A percentile compares a stretch with the other conserved stretches of the same genome.
These are phyloP conservation scores for Punctoribates punctum DNA, from an alignment of 2,888 invertebrate genomes.

Conservation along the genomic window DNA sequence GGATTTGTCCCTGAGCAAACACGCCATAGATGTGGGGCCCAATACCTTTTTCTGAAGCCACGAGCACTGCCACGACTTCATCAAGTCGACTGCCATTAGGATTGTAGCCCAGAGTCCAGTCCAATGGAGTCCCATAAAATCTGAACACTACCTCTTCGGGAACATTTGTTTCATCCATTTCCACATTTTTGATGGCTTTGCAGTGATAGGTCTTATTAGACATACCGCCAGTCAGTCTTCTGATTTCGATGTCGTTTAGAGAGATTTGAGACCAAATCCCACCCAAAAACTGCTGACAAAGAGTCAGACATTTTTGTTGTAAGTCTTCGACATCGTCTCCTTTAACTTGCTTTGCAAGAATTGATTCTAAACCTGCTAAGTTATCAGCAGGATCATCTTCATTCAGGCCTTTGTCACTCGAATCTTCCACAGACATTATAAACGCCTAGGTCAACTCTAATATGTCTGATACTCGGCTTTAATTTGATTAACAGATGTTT, in stretches of 20 bases:
- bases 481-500: too few relatives aligned
- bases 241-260: too few relatives aligned
- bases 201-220: slow-evolving; percentile 28
- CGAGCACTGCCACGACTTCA: background rate
- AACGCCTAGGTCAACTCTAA: too few relatives aligned
- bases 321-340: too few relatives aligned
- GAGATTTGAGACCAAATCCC: background rate
- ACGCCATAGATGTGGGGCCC: slow-evolving; percentile 92
- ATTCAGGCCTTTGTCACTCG: too few relatives aligned
- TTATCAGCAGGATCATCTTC: too few relatives aligned
- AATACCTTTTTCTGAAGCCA: slow-evolving; percentile 54
- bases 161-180: background rate
- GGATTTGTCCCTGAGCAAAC: slow-evolving; percentile 90
- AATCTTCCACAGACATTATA: too few relatives aligned
- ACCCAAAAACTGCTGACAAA: background rate
- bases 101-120: background rate
- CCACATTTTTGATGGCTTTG: background rate
- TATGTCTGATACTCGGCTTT: too few relatives aligned
- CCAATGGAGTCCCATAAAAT: background rate
- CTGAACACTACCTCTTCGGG: slow-evolving; percentile 24
- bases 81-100: background rate
- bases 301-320: background rate
- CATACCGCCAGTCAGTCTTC: too few relatives aligned
- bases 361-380: too few relatives aligned
- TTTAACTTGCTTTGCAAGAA: too few relatives aligned